Base-by-base conservation (phyloP, 1,140 invertebrate genomes). In the Atopsyche davidsoni region DNA sequence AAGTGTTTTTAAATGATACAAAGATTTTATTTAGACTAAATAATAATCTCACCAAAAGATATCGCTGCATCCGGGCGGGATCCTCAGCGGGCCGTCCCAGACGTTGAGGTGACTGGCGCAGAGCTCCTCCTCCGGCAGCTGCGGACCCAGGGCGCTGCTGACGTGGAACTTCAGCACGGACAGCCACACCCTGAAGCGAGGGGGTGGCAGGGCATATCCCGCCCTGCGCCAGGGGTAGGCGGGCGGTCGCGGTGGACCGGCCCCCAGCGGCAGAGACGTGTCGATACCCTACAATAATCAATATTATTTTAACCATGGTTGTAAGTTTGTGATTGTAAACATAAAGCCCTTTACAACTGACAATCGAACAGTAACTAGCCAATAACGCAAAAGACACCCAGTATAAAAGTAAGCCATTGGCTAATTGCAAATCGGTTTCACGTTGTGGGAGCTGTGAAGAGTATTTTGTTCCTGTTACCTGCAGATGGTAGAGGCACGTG, bases 151-250 rank as follows among this genome's bases (percentile, higher is more conserved):
- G 4, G 72, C 75, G 13, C 73, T 74, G 24, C 67, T 78, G 57
- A 86, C 83, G 68, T 90, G 85, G 67, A 90, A 92, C 71, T 91
- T 92, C 41, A 91, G 73, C 39, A 92, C 83, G 1, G 89, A 89
- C 50, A 92, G 75, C 89, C 89, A 92, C 0, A 92, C 85, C 51
- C 84, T 78, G 61, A 87, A 90, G 48, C 86, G 75, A 1, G 81
- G 78, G 0, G 79, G 66, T 34, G 70, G 81, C 61, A 69, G 76
- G 51, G 70, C 71, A 64, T 65, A 60, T 0, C 74, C 71, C 1
- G 78, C 75, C 44, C 79, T 72, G 21, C 79, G 64, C 78, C 77
- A 79, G 0, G 75, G 77, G 60, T 82, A 83, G 23, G 77, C 77
- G 46, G 80, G 65, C 35, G 80, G 79, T 28, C 80, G 64, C 17